A percentile compares a stretch with the other conserved stretches of the same genome.
These are phyloP conservation scores for Cerceris ruficornis DNA, from an alignment of 2,888 invertebrate genomes.

Conservation along the genomic window DNA sequence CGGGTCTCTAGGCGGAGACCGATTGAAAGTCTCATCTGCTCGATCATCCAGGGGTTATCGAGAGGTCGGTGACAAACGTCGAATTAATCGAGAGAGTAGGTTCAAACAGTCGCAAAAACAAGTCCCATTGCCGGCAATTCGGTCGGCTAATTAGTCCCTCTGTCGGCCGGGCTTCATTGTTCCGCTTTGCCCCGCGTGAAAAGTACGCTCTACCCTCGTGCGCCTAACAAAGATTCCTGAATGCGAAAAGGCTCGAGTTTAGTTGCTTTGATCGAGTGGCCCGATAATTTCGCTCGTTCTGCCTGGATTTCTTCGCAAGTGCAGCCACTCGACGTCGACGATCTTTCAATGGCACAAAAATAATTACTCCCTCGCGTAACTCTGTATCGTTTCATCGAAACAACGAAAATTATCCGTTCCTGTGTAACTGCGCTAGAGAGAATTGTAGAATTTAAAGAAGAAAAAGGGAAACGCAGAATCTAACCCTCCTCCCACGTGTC, in stretches of 20 bases:
- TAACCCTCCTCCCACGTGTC: background rate
- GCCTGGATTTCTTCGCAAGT: background rate
- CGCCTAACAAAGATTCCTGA: conserved; percentile 6
- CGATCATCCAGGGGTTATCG: conserved; percentile 17
- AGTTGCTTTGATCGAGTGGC: background rate
- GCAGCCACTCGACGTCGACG: background rate
- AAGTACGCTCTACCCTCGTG: background rate
- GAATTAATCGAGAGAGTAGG: conserved; percentile 45
- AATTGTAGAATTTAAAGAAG: background rate
- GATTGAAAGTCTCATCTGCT: conserved; percentile 25
- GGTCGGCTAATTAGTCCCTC: conserved; percentile 49
- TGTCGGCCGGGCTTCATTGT: conserved; percentile 20
- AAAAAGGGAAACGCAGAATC: background rate
- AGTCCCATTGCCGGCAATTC: conserved; percentile 27
- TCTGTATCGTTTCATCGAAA: background rate
- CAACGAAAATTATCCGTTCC: background rate
- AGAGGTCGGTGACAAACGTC: conserved; percentile 41
- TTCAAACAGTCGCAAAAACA: conserved; percentile 35
- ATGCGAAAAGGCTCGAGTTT: background rate
- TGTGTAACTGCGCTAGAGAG: background rate
- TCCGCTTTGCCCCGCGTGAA: conserved; percentile 3
- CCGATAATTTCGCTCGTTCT: background rate
- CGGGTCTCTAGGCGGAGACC: background rate
- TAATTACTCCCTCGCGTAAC: background rate
- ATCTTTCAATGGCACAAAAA: no score